phyloP scores from a whole-genome alignment of 2,113 vertebrate species.

The Prolemur simus region DNA sequence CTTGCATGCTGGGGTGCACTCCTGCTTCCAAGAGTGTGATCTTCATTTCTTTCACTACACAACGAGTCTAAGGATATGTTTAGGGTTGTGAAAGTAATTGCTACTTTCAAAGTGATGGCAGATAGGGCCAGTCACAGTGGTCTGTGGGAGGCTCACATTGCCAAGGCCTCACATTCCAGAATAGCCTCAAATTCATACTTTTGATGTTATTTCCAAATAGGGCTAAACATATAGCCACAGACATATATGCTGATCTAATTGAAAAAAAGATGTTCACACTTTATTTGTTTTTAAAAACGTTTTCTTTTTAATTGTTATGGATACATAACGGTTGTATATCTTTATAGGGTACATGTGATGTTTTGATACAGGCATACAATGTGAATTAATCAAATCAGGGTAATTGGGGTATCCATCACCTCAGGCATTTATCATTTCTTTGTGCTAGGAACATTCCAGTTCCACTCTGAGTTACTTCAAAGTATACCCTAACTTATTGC shows the following conservation, averaged over 20 bases:
- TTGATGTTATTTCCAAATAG: background rate
- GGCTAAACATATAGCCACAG: background rate
- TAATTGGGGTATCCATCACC: no score
- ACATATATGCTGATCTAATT: background rate
- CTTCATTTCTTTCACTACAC: background rate
- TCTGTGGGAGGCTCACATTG: background rate
- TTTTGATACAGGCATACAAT: no score
- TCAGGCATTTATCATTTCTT: no score
- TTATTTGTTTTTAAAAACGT: background rate
- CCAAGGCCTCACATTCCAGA: background rate
- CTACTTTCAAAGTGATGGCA: background rate
- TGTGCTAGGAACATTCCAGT: no score
- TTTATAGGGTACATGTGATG: background rate
- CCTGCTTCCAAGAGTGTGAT: background rate
- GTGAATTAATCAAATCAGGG: no score
- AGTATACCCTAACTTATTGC: no score
- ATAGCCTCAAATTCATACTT: background rate
- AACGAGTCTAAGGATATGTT: background rate
- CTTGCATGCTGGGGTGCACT: no score
- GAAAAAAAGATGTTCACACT: background rate
- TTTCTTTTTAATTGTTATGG: background rate
- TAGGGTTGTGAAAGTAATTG: background rate
- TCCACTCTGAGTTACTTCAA: no score
- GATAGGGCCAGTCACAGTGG: background rate
- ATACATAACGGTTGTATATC: background rate